Evolutionary conservation across 2,113 vertebrate genomes (phyloP), one percentile per base, ranked within the genome.

Genomic region (Theropithecus gelada): DNA sequence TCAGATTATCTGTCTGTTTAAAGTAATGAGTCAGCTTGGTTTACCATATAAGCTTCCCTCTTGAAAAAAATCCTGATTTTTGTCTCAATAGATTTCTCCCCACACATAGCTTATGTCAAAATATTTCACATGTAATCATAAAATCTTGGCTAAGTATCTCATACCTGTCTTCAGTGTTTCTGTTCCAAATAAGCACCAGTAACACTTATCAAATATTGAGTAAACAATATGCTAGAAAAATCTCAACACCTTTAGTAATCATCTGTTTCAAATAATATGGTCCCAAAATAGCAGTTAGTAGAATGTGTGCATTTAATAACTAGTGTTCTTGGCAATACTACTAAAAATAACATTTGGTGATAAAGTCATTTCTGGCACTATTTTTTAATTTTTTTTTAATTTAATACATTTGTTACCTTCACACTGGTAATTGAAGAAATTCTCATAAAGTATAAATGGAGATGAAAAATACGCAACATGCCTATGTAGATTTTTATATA

Each of bases 151-250:
- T 57, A 81, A 93, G 72, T 85, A 93, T 70, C 43, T 87, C 50
- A 88, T 97, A 97, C 95, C 97, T 96, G 45, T 88, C 57, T 96
- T 78, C 27, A 50, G 25, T 85, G 52, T 83, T 93, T 97, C 73
- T 81, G 2, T 96, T 97, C 91, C 76, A 88, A 95, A 93, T 82
- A 88, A 90, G 52, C 80, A 90, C 66, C 16, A 12, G 70, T 90
- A 97, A 97, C 89, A 96, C 92, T 97, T 92, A 97, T 61, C 55
- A 96, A 97, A 98, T 97, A 93, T 93, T 97, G 87, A 97, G 35
- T 90, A 98, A 97, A 96, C 87, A 97, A 92, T 93, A 76, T 94
- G 81, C n/a, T 93, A 38, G 66, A 92, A 94, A 97, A 94, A 95
- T 90, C 81, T 88, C 25, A 97, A 75, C 78, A 96, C 93, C 59